Base-by-base conservation (phyloP, 2,888 invertebrate genomes). In the Neoaliturus tenellus region DNA sequence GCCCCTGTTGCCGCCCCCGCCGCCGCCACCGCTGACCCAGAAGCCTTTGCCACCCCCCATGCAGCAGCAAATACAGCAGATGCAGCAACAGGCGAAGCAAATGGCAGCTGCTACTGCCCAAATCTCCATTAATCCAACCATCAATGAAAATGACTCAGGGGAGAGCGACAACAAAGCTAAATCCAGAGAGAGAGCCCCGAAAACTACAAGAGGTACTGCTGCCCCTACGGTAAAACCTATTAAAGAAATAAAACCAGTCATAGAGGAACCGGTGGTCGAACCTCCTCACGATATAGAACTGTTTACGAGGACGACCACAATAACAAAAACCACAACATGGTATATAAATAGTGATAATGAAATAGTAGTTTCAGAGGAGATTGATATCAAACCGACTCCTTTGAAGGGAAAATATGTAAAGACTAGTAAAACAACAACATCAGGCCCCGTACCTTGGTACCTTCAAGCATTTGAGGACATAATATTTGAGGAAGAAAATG, bases 401-500 rank as follows among this genome's bases (percentile, higher is more conserved):
- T 10, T 75, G 41, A 75, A 75, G n/a, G 73, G 73, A 28, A 75
- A 75, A 23, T 75, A 75, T 39, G 28, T 39, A 8, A 75, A 75
- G 73, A 75, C 41, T 4, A 75, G 73, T 44, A 75, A 75, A 75
- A 75, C 73, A 3, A 75, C 73, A 28, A 75, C 73, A 23, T 75
- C 73, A 4, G 73, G 73, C 4, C 73, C 73, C 28, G 44, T 75
- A 23, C 73, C 73, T 14, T 75, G 73, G 41, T 75, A 75, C 35
- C 28, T 75, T 1, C 73, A 75, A 75, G 44, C 14, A 14, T 75
- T 75, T 25, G 73, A 75, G 28, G 73, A 75, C 8, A 39, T 75
- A 5, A 75, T 75, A 75, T 75, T 75, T 44, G 73, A 75, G 28
- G 73, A 75, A 44, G 73, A 75, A 75, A 75, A 75, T 28, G 39